Evolutionary conservation across 2,113 vertebrate species (phyloP), one percentile per base, ranked within the genome.

Genomic region (Microtus montanus): DNA sequence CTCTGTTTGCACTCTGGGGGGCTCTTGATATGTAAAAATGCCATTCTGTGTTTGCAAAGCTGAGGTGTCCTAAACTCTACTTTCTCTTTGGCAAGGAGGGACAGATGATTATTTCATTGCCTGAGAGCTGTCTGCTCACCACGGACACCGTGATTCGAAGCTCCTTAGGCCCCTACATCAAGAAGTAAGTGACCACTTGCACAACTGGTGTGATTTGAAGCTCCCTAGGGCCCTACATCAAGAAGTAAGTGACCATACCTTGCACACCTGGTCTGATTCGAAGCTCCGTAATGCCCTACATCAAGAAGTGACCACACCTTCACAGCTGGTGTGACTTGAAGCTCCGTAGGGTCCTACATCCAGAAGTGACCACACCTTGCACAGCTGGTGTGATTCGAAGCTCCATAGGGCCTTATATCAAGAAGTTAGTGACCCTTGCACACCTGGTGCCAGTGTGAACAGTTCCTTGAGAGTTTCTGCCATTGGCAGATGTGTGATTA

Each of bases 111-210:
- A 98, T 99, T 94, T 99, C 99, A 0, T 96, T 99, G 96, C 99
- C 99, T 0, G 98, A 99, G 98, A 98, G 98, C 13, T 99, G 99
- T 97, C 98, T 99, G 87, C 98, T 99, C 92, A 99, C 99, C 68
- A 99, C 99, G 0, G 96, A 96, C 19, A 99, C 99, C 0, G 99
- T 99, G 82, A 98, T 99, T 33, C 93, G 86, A 87, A 99, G 99
- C 97, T 98, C 98, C 97, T 86, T 99, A 96, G 99, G 99, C 63
- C 95, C 93, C 10, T 99, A 98, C 83, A 98, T 99, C 93, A 97
- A 95, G 95, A 98, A 98, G 99, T 99, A 98, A 98, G 98, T 98
- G 95, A 79, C 75, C 0, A 7, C 61, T 10, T 24, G n/a, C 30
- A 78, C 5, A 58, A 0, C 54, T 58, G 17, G 54, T 58, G 5